Conservation (phyloP, 2,113 vertebrate species). For the Marmota flaviventris region DNA sequence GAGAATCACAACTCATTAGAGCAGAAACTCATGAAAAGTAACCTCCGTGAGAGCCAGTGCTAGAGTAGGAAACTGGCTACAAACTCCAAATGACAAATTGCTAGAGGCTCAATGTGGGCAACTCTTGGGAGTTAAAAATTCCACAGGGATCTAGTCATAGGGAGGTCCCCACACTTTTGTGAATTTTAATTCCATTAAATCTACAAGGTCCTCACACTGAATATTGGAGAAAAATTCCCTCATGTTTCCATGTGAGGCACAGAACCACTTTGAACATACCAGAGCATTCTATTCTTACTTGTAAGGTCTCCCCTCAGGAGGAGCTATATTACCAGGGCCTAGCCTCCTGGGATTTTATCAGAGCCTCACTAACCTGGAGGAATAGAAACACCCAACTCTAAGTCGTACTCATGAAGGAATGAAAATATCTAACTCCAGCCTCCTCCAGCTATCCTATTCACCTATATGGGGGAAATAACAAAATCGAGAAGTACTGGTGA, state of each 20-base stretch:
- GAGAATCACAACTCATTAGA: neutral
- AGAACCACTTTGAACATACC: neutral
- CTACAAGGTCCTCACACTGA: neutral
- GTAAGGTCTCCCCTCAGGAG: no score
- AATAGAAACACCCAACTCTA: no score
- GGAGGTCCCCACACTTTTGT: neutral
- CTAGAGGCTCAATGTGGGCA: neutral
- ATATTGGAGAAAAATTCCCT: neutral
- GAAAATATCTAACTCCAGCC: no score
- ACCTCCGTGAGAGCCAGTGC: neutral
- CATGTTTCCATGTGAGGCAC: neutral
- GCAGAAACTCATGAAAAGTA: neutral
- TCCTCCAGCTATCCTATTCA: neutral
- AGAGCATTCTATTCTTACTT: no score
- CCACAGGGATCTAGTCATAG: no score
- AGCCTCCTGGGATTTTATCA: no score
- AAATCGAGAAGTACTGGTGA: neutral
- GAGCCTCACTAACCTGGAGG: no score
- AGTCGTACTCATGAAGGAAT: no score
- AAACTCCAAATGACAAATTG: neutral
- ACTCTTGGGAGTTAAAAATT: neutral
- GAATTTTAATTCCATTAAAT: neutral
- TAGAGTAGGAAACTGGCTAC: neutral
- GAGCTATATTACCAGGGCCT: no score
- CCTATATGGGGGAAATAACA: neutral